Evolutionary conservation across 2,888 invertebrate genomes (phyloP).

Genomic region (Mellilla xanthometata): DNA sequence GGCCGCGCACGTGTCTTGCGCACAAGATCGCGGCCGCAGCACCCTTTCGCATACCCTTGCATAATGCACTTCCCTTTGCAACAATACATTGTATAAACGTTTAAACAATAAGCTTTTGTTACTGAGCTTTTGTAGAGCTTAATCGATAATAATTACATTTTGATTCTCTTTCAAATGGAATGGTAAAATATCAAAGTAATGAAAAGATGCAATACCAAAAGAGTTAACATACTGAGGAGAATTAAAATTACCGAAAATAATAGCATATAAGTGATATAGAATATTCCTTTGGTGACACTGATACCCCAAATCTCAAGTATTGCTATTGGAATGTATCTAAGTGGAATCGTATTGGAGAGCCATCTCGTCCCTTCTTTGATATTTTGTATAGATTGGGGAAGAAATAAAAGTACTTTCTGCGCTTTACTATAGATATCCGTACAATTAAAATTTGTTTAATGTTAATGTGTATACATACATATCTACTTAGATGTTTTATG

Average conservation of each 20-base stretch:
- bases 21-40: constrained; percentile 50
- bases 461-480: too few species aligned
- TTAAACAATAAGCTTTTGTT: constrained; percentile 28
- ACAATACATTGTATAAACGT: constrained; percentile 34
- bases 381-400: not conserved
- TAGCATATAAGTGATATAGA: too few species aligned
- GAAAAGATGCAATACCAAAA: too few species aligned
- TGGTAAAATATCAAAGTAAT: too few species aligned
- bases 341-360: constrained; percentile 17
- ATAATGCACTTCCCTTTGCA: constrained; percentile 43
- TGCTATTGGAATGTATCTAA: constrained; percentile 13
- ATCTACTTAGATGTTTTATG: too few species aligned
- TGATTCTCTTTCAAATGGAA: not conserved
- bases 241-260: too few species aligned
- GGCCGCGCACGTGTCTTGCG: constrained; percentile 69
- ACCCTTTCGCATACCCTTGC: constrained; percentile 53
- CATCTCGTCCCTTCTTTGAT: constrained; percentile 7
- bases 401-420: too few species aligned
- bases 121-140: constrained; percentile 12
- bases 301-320: constrained; percentile 23
- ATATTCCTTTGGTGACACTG: constrained; percentile 21
- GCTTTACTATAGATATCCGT: too few species aligned
- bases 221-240: too few species aligned
- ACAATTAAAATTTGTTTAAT: too few species aligned
- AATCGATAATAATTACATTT: constrained; percentile 13